These are phyloP conservation scores for Cataglyphis rosenhaueri DNA, from an alignment of 2,888 invertebrate species.

Conservation along the genomic window DNA sequence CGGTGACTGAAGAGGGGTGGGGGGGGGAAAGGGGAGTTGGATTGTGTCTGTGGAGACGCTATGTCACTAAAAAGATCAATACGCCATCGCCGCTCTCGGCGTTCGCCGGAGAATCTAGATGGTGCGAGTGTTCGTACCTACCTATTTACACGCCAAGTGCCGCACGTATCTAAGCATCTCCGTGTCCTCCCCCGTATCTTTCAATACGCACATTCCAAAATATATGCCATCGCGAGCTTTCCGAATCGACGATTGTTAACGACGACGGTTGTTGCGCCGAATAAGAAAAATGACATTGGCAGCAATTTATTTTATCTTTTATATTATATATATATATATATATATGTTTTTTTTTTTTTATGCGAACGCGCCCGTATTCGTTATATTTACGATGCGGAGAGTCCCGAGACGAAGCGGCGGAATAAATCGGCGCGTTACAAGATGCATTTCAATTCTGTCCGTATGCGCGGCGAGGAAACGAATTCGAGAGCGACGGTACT, in stretches of 20 bases:
- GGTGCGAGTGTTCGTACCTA: conserved; percentile 75
- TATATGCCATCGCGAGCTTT: not conserved
- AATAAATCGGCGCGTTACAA: conserved; percentile 56
- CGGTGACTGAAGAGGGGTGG: conserved; percentile 12
- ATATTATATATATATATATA: too few relatives aligned
- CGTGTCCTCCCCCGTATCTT: not conserved
- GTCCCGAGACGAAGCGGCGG: not conserved
- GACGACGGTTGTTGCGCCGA: not conserved
- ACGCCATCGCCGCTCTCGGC: conserved; percentile 82
- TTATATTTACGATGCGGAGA: not conserved
- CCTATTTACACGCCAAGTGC: conserved; percentile 64
- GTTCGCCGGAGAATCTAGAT: conserved; percentile 81
- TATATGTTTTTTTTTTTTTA: not conserved
- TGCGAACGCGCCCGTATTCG: too few relatives aligned
- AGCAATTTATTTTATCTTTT: not conserved
- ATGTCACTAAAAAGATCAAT: conserved; percentile 85
- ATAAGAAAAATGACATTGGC: not conserved
- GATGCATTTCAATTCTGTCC: conserved; percentile 42
- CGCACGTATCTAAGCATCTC: conserved; percentile 48
- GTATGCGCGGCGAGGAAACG: conserved; percentile 38
- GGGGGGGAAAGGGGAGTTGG: conserved; percentile 70
- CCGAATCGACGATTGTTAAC: not conserved
- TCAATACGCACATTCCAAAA: not conserved
- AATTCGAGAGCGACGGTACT: conserved; percentile 48
- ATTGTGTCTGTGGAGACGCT: conserved; percentile 83